Evolutionary conservation across 2,888 invertebrate species (phyloP), one percentile per base, ranked within the genome.

Genomic region (Microctonus aethiopoides): DNA sequence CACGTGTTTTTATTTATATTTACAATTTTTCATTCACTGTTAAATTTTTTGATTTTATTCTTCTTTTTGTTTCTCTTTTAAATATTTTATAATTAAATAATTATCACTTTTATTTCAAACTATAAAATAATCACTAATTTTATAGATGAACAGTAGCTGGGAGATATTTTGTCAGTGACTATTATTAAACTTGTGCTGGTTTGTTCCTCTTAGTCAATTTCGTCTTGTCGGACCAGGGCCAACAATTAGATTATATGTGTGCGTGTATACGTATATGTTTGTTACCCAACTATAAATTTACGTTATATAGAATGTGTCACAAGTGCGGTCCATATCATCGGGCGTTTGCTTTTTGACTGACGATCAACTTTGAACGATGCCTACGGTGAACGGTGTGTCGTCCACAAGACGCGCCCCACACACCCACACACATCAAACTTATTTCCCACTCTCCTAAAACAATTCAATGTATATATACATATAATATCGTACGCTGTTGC

Each of bases 301-400:
- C 69, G 65, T 9, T 46, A 20, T 46, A 16, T 46, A 46, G 16
- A 46, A 46, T 46, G 46, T 46, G 46, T 46, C 6, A 46, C 46
- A 46, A 46, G 56, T 69, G 26, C 69, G 75, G 67, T 72, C 80
- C 77, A 77, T 74, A 68, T 63, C 75, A 75, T 74, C 51, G 74
- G 78, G 79, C 83, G 80, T 76, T 80, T 79, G 77, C 80, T 78
- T 79, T 83, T 80, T 79, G 77, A 84, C 84, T 84, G 82, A 80
- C 78, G 80, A 77, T 46, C 46, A 46, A 36, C n/a, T 20, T 16
- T n/a, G 2, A n/a, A 16, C 16, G 78, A 79, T 75, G 46, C 46
- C 16, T 16, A 46, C 46, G 46, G 76, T 76, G 72, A 66, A 72
- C 75, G 76, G 79, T 77, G 77, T 75, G 71, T 72, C 71, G n/a